Percentiles rank a stretch among this genome's conserved stretches.
Conservation (phyloP, 2,888 invertebrate species). For the Sicus ferrugineus region DNA sequence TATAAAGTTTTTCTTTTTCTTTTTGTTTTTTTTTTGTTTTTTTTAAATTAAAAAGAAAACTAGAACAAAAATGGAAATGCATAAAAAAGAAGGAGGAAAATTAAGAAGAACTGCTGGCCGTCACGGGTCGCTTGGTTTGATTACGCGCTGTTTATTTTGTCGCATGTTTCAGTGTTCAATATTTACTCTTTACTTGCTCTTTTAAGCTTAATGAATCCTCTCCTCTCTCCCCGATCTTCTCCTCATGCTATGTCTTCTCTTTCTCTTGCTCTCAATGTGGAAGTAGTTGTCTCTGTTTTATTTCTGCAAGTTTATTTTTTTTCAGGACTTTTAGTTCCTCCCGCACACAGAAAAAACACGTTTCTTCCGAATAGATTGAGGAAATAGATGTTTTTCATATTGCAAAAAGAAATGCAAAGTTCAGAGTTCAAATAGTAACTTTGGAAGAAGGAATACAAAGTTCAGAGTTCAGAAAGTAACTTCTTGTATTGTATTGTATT, state of each 20-base stretch:
- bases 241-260: conserved; percentile 12
- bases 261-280: background rate
- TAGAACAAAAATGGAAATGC: background rate
- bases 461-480: no score
- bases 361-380: no score
- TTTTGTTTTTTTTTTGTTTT: background rate
- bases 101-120: conserved; percentile 21
- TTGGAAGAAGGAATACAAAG: background rate
- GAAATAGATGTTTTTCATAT: no score
- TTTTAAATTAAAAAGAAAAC: background rate
- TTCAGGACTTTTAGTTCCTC: no score
- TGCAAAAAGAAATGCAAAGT: background rate
- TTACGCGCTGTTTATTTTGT: conserved; percentile 40
- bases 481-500: no score
- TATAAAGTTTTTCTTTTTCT: background rate
- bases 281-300: background rate
- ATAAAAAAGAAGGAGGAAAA: background rate
- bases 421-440: background rate
- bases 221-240: background rate
- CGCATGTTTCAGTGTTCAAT: conserved; percentile 49
- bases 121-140: conserved; percentile 18
- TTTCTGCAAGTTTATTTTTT: no score
- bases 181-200: conserved; percentile 37
- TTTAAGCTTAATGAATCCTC: conserved; percentile 28
- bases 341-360: no score